These are phyloP conservation scores for Amaurobius ferox DNA, from an alignment of 2,888 invertebrate species.

Conservation along the genomic window DNA sequence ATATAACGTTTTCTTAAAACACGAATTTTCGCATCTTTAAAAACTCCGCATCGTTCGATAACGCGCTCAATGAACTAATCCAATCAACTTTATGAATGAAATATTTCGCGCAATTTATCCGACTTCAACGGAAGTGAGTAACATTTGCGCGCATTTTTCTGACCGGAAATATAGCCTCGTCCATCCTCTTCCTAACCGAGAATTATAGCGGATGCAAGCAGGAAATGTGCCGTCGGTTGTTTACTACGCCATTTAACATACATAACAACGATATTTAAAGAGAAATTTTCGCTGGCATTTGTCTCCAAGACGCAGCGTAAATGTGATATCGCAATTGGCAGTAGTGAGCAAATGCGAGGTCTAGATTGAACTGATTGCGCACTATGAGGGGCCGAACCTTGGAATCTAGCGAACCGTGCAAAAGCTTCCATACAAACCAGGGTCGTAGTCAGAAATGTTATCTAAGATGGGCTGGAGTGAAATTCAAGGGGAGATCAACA, in stretches of 20 bases:
- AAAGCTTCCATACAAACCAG: too few species aligned
- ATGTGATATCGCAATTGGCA: too few species aligned
- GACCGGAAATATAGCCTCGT: background rate
- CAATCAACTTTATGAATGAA: constrained; percentile 37
- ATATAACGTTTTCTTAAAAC: too few species aligned
- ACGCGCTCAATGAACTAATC: background rate
- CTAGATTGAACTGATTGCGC: too few species aligned
- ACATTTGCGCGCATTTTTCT: constrained; percentile 13
- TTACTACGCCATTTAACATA: background rate
- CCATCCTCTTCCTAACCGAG: constrained; percentile 9
- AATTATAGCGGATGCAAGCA: background rate
- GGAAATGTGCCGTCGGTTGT: background rate
- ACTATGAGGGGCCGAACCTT: too few species aligned
- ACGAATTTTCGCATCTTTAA: too few species aligned
- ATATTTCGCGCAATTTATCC: constrained; percentile 3
- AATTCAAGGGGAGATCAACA: too few species aligned
- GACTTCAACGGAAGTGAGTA: constrained; percentile 27
- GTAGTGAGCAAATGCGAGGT: too few species aligned
- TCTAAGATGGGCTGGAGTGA: too few species aligned
- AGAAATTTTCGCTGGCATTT: background rate
- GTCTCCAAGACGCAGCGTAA: background rate
- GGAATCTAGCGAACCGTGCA: too few species aligned
- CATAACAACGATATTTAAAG: background rate
- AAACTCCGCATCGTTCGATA: too few species aligned
- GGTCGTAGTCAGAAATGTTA: too few species aligned